phyloP scores from a whole-genome alignment of 2,888 invertebrate species.

The Andrena minutula region DNA sequence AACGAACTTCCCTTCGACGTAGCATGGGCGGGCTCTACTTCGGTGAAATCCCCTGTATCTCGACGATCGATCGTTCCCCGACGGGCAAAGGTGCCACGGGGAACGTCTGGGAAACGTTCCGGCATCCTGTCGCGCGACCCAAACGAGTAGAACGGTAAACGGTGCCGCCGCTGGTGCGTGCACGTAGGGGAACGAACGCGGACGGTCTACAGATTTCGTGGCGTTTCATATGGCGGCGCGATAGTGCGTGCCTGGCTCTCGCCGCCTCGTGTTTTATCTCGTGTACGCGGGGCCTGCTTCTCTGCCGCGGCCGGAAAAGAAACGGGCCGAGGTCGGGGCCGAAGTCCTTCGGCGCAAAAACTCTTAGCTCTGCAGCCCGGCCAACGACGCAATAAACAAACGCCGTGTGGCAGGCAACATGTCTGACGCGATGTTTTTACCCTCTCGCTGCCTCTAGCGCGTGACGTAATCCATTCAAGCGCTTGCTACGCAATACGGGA shows the following conservation, averaged over 20 bases:
- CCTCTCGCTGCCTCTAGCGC: constrained; percentile 67
- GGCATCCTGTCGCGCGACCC: constrained; percentile 42
- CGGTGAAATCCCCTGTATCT: constrained; percentile 13
- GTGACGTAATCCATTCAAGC: constrained; percentile 82
- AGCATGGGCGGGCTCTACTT: constrained; percentile 1
- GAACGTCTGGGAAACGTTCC: constrained; percentile 34
- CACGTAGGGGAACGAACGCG: neutral
- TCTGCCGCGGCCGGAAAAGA: constrained; percentile 41
- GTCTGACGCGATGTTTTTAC: constrained; percentile 61
- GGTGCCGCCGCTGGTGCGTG: constrained; percentile 33
- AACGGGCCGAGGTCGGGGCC: constrained; percentile 46
- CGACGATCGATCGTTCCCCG: constrained; percentile 58
- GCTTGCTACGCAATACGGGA: constrained; percentile 80
- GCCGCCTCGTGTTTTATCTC: neutral
- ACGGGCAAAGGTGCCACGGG: constrained; percentile 17
- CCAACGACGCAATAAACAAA: constrained; percentile 56
- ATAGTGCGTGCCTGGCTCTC: constrained; percentile 35
- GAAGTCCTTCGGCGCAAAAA: constrained; percentile 55
- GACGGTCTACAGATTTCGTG: constrained; percentile 5
- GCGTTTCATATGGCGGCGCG: constrained; percentile 47
- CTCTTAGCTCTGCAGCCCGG: neutral
- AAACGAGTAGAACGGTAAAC: constrained; percentile 35
- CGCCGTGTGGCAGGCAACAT: constrained; percentile 23
- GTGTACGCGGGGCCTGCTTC: neutral
- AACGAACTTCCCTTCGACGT: constrained; percentile 12